Conservation (phyloP, 2,888 invertebrate genomes). For the Cephonodes hylas region DNA sequence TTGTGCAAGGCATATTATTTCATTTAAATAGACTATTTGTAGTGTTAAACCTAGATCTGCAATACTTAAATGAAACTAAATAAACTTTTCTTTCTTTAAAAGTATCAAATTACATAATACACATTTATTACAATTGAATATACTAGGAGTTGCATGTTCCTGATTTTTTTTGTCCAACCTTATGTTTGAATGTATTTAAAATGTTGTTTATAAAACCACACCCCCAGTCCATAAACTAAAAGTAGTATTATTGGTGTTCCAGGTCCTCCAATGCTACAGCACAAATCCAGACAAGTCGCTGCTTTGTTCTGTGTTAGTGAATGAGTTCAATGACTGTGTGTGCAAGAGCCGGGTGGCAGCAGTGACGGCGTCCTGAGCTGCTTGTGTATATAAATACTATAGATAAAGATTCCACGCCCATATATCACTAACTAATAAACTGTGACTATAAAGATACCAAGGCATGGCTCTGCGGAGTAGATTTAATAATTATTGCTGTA, state of each 20-base stretch:
- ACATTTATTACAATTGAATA: too few relatives aligned
- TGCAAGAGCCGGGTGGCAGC: constrained; percentile 73
- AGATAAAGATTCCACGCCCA: constrained; percentile 25
- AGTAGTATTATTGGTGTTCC: constrained; percentile 20
- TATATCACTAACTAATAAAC: constrained; percentile 19
- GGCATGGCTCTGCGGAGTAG: constrained; percentile 57
- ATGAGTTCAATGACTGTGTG: constrained; percentile 78
- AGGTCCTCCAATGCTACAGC: constrained; percentile 75
- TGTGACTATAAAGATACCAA: constrained; percentile 32
- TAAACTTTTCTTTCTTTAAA: too few relatives aligned
- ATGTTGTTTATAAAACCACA: background rate
- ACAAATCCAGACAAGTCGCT: constrained; percentile 68
- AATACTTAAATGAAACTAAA: too few relatives aligned
- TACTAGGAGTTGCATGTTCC: background rate
- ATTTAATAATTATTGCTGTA: constrained; percentile 71
- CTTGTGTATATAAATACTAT: constrained; percentile 41
- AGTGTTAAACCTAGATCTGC: too few relatives aligned
- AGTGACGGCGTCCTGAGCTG: constrained; percentile 61
- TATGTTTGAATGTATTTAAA: background rate
- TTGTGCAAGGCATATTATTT: too few relatives aligned
- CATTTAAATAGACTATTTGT: too few relatives aligned
- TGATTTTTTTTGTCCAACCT: background rate
- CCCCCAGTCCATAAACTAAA: background rate
- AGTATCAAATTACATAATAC: too few relatives aligned
- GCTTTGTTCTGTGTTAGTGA: constrained; percentile 73